Percentiles rank a stretch among this genome's conserved stretches.
Conservation (phyloP, 2,888 invertebrate species). For the Drosophila vallismaia region DNA sequence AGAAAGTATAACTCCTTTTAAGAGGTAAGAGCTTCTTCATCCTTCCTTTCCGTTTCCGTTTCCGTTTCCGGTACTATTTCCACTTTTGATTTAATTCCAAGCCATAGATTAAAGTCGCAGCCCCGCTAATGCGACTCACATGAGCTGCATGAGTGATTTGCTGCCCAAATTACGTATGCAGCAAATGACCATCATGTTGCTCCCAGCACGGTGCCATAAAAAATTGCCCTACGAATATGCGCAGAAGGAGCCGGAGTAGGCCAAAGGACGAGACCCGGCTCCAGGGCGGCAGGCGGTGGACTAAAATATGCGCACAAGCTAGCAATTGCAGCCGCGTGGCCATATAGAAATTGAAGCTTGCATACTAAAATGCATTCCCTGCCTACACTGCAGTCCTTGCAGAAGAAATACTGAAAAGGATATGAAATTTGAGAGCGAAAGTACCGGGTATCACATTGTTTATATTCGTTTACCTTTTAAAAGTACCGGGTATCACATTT, state of each 20-base stretch:
- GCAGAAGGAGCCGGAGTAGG: neutral
- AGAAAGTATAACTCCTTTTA: too few species aligned
- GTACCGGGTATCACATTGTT: neutral
- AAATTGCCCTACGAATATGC: slow-evolving; percentile 32
- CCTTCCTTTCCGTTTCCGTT: too few species aligned
- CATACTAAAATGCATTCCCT: slow-evolving; percentile 49
- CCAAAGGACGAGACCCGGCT: neutral
- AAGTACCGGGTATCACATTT: too few species aligned
- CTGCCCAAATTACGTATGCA: slow-evolving; percentile 38
- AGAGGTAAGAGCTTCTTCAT: too few species aligned
- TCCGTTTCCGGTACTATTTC: neutral
- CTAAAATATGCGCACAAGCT: slow-evolving; percentile 37
- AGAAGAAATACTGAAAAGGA: neutral
- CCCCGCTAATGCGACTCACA: slow-evolving; percentile 31
- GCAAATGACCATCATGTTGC: slow-evolving; percentile 53
- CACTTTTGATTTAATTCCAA: neutral
- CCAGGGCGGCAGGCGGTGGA: slow-evolving; percentile 11
- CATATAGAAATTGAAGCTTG: slow-evolving; percentile 50
- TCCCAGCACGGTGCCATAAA: slow-evolving; percentile 28
- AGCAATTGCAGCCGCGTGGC: slow-evolving; percentile 38
- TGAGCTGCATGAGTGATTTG: slow-evolving; percentile 47
- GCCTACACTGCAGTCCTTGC: slow-evolving; percentile 14
- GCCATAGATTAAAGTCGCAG: neutral
- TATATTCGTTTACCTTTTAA: too few species aligned
- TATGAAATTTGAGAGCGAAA: neutral